Evolutionary conservation across 2,888 invertebrate species (phyloP), one percentile per base, ranked within the genome.

Genomic region (Thumatha senex): DNA sequence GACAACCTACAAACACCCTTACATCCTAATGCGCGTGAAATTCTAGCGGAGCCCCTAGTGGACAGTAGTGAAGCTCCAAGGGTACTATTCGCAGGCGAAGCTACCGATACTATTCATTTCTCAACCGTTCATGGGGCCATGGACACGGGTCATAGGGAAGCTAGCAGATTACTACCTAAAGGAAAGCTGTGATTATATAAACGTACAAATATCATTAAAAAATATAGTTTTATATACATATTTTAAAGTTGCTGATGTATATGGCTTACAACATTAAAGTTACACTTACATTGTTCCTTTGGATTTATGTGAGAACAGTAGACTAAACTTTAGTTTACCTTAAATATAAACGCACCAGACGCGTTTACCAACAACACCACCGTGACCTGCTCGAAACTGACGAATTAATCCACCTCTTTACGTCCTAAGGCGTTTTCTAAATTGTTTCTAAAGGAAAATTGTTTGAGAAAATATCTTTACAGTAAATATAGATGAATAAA

Each of bases 71-170:
- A 88, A 0, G 79, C 73, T 13, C 92, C 92, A 14, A 74, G 88
- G 0, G 76, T 94, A 0, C 70, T 93, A n/a, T 94, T 94, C 78
- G 94, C 93, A 0, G 94, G 94, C 0, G 94, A 94, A 68, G 94
- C 94, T 0, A 93, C 94, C 0, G 67, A 85, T 1, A 30, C 40
- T 0, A 89, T 84, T 14, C 94, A 92, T 68, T 96, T 92, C 76
- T 94, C 95, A 0, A 95, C 96, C 0, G 95, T 95, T 0, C 96
- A 96, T 67, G 96, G 96, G 0, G 96, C 96, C 0, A 82, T 94
- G 0, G 95, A 95, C 59, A 90, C 93, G 0, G 96, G 96, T 0
- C 89, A 89, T 67, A 88, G 95, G 33, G 96, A 95, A 72, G 96
- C 95, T 0, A 65, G 48, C 34, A 66, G 51, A 31, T 52, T 31